A percentile compares a stretch with the other conserved stretches of the same genome.
These are phyloP conservation scores for Anastatus disparis DNA, from an alignment of 1,140 invertebrate genomes.

Conservation along the genomic window DNA sequence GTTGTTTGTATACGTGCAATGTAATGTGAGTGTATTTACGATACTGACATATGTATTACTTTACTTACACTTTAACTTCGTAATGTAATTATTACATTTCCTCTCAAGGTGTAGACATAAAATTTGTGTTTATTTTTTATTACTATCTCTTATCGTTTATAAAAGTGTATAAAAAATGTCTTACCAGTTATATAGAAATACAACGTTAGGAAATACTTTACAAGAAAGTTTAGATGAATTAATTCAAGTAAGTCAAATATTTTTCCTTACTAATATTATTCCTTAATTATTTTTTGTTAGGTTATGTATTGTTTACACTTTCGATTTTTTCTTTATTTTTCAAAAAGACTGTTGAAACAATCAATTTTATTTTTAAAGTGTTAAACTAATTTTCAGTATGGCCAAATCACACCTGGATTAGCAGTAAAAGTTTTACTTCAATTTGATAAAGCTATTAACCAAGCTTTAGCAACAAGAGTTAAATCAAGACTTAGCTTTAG, in stretches of 20 bases:
- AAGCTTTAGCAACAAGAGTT: constrained; percentile 89
- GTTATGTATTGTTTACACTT: constrained; percentile 39
- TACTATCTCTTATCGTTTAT: neutral
- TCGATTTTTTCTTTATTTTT: constrained; percentile 25
- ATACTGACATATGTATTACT: neutral
- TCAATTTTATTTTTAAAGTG: constrained; percentile 41
- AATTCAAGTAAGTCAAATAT: constrained; percentile 73
- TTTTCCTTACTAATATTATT: constrained; percentile 15
- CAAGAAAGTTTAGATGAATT: constrained; percentile 96
- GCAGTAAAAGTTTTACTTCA: constrained; percentile 93
- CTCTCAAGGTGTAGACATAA: neutral
- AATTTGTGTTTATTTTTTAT: constrained; percentile 18
- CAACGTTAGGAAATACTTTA: constrained; percentile 94
- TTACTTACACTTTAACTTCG: no score
- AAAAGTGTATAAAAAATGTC: constrained; percentile 72
- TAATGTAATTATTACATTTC: neutral
- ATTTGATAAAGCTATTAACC: constrained; percentile 98
- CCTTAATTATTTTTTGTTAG: constrained; percentile 17
- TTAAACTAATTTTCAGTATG: constrained; percentile 79
- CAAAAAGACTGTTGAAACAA: no score
- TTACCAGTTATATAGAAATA: constrained; percentile 98
- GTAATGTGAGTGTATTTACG: neutral
- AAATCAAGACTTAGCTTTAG: constrained; percentile 95
- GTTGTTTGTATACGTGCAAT: neutral
- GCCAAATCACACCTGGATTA: constrained; percentile 92